Evolutionary conservation across 1,140 invertebrate species (phyloP).

Genomic region (Parapsyche elsis): DNA sequence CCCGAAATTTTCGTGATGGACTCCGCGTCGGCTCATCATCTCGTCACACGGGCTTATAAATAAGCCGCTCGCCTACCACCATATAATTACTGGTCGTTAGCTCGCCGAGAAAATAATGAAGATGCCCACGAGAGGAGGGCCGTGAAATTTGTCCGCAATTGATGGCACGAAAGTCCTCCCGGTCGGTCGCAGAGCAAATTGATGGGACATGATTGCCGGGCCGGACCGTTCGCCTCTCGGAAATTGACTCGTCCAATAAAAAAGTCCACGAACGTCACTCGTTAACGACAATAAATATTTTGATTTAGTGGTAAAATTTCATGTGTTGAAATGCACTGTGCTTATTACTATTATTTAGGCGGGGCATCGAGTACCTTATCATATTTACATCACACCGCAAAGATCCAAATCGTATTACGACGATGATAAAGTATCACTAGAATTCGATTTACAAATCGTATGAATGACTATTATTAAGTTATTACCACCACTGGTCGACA

Average conservation of each 20-base stretch:
- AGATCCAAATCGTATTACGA: too few species aligned
- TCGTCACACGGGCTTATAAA: conserved; percentile 34
- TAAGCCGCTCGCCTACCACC: conserved; percentile 25
- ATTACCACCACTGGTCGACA: too few species aligned
- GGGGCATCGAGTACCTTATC: too few species aligned
- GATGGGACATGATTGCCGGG: conserved; percentile 1
- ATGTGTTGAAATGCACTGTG: too few species aligned
- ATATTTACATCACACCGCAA: too few species aligned
- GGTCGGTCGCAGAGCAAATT: conserved; percentile 1
- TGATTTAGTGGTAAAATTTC: too few species aligned
- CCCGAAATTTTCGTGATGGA: conserved; percentile 30
- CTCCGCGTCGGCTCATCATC: neutral
- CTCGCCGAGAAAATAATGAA: conserved; percentile 50
- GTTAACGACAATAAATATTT: too few species aligned
- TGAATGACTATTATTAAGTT: too few species aligned
- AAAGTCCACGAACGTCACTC: neutral
- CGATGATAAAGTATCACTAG: too few species aligned
- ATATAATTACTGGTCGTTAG: conserved; percentile 52
- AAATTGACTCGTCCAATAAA: conserved; percentile 11
- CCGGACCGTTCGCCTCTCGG: neutral
- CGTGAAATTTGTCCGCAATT: conserved; percentile 15
- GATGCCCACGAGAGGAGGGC: conserved; percentile 7
- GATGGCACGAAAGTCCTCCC: conserved; percentile 8
- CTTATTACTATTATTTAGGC: too few species aligned
- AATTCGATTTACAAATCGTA: too few species aligned